Conservation (phyloP, 2,888 invertebrate genomes). For the Coremacera marginata region DNA sequence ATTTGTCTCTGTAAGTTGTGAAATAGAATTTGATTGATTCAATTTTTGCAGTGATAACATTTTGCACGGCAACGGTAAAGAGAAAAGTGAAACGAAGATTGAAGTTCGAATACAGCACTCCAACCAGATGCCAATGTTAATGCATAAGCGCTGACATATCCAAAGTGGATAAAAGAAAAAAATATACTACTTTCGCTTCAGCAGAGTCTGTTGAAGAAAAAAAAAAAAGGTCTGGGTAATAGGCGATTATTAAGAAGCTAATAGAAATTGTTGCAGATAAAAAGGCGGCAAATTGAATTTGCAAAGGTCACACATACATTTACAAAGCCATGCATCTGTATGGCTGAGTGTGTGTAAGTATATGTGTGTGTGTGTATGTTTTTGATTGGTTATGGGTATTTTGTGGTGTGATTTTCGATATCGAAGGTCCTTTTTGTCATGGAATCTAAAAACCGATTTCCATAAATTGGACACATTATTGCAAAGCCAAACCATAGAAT, state of each 20-base stretch:
- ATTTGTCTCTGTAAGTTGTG: conserved; percentile 53
- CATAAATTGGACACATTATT: no score
- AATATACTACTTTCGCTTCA: conserved; percentile 41
- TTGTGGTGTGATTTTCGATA: neutral
- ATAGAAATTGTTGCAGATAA: conserved; percentile 65
- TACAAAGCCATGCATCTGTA: conserved; percentile 47
- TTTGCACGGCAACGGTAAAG: conserved; percentile 32
- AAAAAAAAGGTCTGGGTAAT: neutral
- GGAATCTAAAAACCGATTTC: no score
- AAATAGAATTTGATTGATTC: conserved; percentile 67
- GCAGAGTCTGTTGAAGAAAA: neutral
- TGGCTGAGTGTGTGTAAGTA: neutral
- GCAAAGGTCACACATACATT: conserved; percentile 65
- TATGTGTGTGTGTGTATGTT: neutral
- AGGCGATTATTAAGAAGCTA: conserved; percentile 49
- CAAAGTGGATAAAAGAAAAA: conserved; percentile 34
- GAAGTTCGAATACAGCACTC: neutral
- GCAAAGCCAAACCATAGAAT: no score
- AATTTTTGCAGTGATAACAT: conserved; percentile 61
- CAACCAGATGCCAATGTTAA: neutral
- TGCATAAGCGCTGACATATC: neutral
- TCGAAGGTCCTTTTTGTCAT: no score
- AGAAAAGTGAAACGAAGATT: neutral
- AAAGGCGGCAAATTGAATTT: conserved; percentile 67
- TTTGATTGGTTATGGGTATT: neutral